Conservation (phyloP, 2,888 invertebrate genomes). For the Erebia ligea region DNA sequence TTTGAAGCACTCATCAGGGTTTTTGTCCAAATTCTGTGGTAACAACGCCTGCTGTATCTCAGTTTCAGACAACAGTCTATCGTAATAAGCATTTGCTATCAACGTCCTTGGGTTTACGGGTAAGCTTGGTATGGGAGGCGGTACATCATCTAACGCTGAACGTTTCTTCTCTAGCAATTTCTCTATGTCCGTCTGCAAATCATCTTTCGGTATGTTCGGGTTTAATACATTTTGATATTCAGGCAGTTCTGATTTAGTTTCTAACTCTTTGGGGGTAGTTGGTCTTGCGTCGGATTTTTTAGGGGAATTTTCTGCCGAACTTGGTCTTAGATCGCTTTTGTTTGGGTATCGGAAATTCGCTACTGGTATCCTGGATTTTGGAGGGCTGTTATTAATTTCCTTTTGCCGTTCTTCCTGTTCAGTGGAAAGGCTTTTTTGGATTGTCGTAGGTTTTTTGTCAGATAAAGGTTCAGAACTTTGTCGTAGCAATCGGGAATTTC, state of each 20-base stretch:
- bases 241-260: constrained; percentile 56
- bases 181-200: constrained; percentile 47
- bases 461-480: constrained; percentile 73
- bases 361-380: constrained; percentile 67
- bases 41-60: constrained; percentile 92
- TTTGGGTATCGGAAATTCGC: constrained; percentile 77
- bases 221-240: constrained; percentile 71
- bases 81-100: constrained; percentile 90
- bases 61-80: constrained; percentile 88
- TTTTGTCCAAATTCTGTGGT: constrained; percentile 91
- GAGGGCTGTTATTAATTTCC: constrained; percentile 46
- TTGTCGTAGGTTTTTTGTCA: constrained; percentile 58
- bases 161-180: constrained; percentile 55
- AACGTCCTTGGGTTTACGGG: constrained; percentile 74
- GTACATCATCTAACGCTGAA: constrained; percentile 59
- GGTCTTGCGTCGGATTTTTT: constrained; percentile 44
- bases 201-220: constrained; percentile 44
- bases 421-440: constrained; percentile 72
- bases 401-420: constrained; percentile 60
- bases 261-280: constrained; percentile 43
- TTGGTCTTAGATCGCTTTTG: constrained; percentile 62
- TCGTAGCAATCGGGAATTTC: constrained; percentile 64
- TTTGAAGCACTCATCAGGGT: constrained; percentile 96
- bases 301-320: constrained; percentile 68
- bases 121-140: constrained; percentile 77